These are phyloP conservation scores for Alouatta caraya DNA, from an alignment of 2,797 vertebrate species.

Conservation along the genomic window DNA sequence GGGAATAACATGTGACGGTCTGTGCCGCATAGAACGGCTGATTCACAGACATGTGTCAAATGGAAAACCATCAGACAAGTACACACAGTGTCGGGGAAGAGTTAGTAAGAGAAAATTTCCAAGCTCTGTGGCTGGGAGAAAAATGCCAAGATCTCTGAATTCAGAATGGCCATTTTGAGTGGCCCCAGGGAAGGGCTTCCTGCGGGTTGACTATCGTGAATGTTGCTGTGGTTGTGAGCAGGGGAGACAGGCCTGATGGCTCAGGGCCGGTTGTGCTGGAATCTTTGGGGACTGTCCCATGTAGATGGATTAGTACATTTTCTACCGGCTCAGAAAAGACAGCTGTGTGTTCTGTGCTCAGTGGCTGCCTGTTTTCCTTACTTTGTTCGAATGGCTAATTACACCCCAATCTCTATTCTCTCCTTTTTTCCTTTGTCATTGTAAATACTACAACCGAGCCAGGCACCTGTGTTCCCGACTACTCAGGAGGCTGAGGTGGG, in stretches of 20 bases:
- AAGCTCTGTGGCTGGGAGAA: neutral
- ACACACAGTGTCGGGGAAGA: neutral
- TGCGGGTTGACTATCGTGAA: accelerated
- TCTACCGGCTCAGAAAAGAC: neutral
- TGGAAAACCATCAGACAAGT: neutral
- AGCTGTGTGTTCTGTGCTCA: neutral
- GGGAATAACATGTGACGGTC: accelerated
- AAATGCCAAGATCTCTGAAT: neutral
- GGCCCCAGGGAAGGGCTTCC: neutral
- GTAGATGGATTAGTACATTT: neutral
- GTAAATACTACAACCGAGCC: neutral
- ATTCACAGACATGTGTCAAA: neutral
- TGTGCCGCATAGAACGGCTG: neutral
- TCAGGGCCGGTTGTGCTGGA: neutral
- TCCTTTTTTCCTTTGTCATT: neutral
- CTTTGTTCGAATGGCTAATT: neutral
- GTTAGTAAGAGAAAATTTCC: neutral
- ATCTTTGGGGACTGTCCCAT: neutral
- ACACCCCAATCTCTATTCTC: neutral
- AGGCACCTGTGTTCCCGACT: neutral
- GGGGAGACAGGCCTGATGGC: neutral
- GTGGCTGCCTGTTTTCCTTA: neutral
- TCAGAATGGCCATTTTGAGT: neutral
- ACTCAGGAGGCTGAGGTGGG: neutral
- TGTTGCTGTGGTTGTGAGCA: neutral